Evolutionary conservation across 2,888 invertebrate species (phyloP), one percentile per base, ranked within the genome.

Genomic region (Pristionchus arcanus): DNA sequence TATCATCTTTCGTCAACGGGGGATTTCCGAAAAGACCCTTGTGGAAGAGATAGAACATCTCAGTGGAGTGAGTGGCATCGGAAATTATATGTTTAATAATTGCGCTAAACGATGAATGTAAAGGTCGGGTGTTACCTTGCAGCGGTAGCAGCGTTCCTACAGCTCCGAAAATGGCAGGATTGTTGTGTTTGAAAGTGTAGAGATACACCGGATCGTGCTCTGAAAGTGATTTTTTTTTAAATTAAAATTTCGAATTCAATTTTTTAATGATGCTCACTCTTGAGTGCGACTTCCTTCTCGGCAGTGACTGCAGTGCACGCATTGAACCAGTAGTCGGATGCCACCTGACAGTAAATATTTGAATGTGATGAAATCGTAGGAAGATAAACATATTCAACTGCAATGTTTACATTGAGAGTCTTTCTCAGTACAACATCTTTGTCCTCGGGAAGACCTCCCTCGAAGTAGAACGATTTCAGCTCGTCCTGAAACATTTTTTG

Each of bases 391-490:
- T n/a, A n/a, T n/a, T n/a, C n/a, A n/a, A n/a, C n/a, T n/a, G n/a
- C n/a, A 49, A 49, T 49, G 42, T 49, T 49, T 4, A 92, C 93
- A 66, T 90, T 90, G 28, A 93, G 91, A 2, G 92, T 91, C 2
- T 90, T 81, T 28, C 87, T 90, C 34, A 91, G 92, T 25, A 93
- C 92, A 16, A 90, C 91, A 49, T 94, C 91, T 16, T 91, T 91
- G 21, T 90, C 91, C 28, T 91, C 91, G 89, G 94, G 53, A 37
- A 77, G 21, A 11, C 37, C 42, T 2, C 31, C 21, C 93, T 90
- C 37, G 91, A 89, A 16, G 94, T 86, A 16, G 92, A 90, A 71
- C 92, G 93, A 68, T 93, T 93, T 77, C 93, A 91, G 25, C 93
- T 93, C 71, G 91, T 92, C 77, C 92, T 91, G 31, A 91, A 92